These are phyloP conservation scores for Tetranychus piercei DNA, from an alignment of 2,888 invertebrate genomes.

Conservation along the genomic window DNA sequence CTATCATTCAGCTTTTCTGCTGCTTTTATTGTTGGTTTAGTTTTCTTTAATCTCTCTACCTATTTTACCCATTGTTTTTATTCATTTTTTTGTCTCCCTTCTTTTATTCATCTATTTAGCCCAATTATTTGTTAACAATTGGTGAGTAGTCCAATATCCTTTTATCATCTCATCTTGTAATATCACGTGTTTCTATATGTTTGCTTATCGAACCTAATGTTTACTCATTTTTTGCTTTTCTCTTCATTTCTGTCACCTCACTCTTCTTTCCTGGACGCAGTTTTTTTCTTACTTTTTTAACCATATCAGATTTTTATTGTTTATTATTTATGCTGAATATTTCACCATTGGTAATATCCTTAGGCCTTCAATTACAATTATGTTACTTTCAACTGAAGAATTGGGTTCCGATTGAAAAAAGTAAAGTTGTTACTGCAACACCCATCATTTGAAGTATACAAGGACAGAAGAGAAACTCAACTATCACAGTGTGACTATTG, in stretches of 20 bases:
- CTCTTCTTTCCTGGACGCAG: too few species aligned
- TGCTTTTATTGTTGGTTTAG: neutral
- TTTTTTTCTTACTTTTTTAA: too few species aligned
- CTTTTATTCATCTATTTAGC: neutral
- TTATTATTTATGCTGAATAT: too few species aligned
- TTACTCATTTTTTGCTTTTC: too few species aligned
- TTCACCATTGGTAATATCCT: too few species aligned
- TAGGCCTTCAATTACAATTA: neutral
- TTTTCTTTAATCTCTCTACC: neutral
- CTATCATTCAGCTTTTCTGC: neutral
- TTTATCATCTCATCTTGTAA: too few species aligned
- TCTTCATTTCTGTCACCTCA: too few species aligned
- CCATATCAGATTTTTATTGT: too few species aligned
- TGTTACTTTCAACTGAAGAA: neutral
- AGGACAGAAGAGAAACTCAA: neutral
- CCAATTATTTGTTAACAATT: too few species aligned
- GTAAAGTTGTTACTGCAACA: neutral
- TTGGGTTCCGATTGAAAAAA: neutral
- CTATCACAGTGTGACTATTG: neutral
- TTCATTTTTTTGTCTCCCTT: neutral
- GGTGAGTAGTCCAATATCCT: too few species aligned
- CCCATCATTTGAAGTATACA: neutral
- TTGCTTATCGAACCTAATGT: too few species aligned
- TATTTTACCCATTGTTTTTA: neutral
- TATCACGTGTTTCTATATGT: too few species aligned